Evolutionary conservation across 2,113 vertebrate species (phyloP), one percentile per base, ranked within the genome.

Genomic region (Pimephales promelas): DNA sequence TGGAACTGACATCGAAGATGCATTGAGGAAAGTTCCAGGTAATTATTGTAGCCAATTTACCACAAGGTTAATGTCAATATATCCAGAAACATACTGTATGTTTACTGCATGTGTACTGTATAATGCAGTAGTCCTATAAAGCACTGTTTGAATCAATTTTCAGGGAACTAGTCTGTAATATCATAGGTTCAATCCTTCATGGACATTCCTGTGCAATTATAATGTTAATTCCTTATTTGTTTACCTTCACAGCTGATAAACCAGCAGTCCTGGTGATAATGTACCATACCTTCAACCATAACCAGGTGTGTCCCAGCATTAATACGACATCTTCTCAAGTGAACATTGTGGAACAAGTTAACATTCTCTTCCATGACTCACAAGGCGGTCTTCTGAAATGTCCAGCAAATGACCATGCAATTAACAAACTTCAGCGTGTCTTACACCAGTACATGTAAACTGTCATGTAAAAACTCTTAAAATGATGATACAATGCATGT

Each of bases 231-330:
- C 4, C 28, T 34, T 62, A 4, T 64, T 56, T 81, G 11, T 66
- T 11, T 43, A 10, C 62, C 24, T 79, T 59, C 18, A 72, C 75
- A 85, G 85, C 1, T 43, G 1, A 47, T 52, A 85, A 85, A 72
- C 16, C 61, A 40, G 10, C 61, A 20, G 84, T 88, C 31, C 83
- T 88, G 34, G 85, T 88, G 45, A 75, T 24, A 3, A 75, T 88
- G 79, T 70, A 88, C 40, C 70, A 86, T 31, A 88, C 87, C 31
- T 26, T 13, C 26, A 70, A 26, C 11, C 31, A 3, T 6, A 10
- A 28, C 28, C 10, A 54, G 13, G 2, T 7, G 13, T 24, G 56
- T 14, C 43, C 43, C 6, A 79, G 40, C 14, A 3, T 31, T 40
- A 36, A 34, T 11, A 5, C 8, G 18, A 1, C 14, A 43, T 71